Percentiles rank a stretch among this genome's conserved stretches.
phyloP scores from a whole-genome alignment of 2,888 invertebrate genomes.

The Ceramica pisi region DNA sequence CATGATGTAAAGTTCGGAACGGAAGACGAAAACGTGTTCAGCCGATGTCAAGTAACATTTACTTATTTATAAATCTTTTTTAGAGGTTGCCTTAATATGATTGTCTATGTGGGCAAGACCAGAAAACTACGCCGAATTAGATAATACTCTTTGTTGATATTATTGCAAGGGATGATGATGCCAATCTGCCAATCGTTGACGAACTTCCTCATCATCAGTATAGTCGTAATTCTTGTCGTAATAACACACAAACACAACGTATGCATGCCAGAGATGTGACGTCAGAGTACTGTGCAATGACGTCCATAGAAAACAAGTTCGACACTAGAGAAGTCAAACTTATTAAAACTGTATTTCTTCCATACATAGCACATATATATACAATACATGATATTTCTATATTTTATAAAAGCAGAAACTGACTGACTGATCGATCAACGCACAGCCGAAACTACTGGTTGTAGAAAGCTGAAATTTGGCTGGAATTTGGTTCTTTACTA shows the following conservation, averaged over 20 bases:
- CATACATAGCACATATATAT: not conserved
- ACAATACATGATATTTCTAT: not conserved
- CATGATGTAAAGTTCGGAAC: no score
- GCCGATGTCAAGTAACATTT: no score
- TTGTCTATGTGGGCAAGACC: no score
- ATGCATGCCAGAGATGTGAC: not conserved
- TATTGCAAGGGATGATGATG: not conserved
- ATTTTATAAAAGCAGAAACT: no score
- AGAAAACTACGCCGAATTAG: not conserved
- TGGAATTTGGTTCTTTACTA: no score
- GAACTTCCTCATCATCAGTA: not conserved
- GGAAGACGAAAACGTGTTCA: no score
- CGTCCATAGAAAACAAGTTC: constrained; percentile 33
- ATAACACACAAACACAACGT: constrained; percentile 6
- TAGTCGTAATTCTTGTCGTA: not conserved
- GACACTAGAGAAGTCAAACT: constrained; percentile 22
- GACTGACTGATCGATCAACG: no score
- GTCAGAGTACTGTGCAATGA: constrained; percentile 23
- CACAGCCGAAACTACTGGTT: no score
- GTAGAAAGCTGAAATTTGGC: no score
- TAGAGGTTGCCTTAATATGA: no score
- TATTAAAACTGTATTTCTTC: constrained; percentile 39
- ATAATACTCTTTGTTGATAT: not conserved
- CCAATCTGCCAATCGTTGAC: not conserved
- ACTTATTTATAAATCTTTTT: no score